A percentile compares a stretch with the other conserved stretches of the same genome.
Conservation (phyloP, 2,888 invertebrate species). For the Xylota sylvarum region DNA sequence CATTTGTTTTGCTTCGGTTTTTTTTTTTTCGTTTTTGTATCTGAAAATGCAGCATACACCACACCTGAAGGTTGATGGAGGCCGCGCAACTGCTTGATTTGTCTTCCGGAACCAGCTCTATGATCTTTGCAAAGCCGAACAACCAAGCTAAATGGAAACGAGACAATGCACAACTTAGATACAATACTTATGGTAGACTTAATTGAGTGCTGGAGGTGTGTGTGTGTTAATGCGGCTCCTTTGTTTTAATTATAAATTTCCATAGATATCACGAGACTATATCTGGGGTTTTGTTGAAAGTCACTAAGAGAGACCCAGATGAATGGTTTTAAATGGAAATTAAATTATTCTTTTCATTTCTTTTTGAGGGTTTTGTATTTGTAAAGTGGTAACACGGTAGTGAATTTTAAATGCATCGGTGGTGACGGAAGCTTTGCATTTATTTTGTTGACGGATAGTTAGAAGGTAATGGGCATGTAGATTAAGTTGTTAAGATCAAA, state of each 20-base stretch:
- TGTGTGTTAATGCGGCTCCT: background rate
- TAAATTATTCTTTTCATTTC: constrained; percentile 48
- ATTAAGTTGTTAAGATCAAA: background rate
- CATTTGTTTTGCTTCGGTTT: background rate
- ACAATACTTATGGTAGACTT: background rate
- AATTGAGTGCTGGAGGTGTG: background rate
- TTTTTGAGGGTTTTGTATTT: background rate
- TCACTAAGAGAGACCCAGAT: constrained; percentile 4
- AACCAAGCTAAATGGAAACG: constrained; percentile 42
- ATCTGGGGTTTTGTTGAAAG: constrained; percentile 47
- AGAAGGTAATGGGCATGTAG: constrained; percentile 31
- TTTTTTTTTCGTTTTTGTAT: no score
- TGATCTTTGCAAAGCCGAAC: constrained; percentile 17
- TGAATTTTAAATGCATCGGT: constrained; percentile 20
- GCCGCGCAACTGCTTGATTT: constrained; percentile 37
- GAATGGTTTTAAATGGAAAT: constrained; percentile 37
- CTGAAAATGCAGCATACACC: background rate
- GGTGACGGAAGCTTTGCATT: constrained; percentile 40
- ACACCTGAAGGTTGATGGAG: constrained; percentile 16
- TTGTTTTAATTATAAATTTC: constrained; percentile 40
- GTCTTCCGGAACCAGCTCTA: constrained; percentile 63
- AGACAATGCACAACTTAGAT: constrained; percentile 45
- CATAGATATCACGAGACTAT: constrained; percentile 19
- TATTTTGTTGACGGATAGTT: constrained; percentile 13
- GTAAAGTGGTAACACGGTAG: constrained; percentile 4